phyloP scores from a whole-genome alignment of 2,113 vertebrate genomes.

The Alosa alosa region DNA sequence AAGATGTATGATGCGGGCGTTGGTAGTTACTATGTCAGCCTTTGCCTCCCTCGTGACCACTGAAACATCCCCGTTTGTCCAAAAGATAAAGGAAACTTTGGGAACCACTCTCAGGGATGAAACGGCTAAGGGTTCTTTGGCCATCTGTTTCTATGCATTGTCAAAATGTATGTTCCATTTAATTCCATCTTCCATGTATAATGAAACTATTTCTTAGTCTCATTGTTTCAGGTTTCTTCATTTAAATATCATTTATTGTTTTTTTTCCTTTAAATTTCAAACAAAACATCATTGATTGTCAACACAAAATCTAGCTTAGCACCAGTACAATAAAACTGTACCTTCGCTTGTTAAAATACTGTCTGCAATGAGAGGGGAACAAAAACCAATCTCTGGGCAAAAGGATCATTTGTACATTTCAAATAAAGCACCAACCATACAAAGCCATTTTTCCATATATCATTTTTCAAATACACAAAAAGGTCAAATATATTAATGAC shows the following conservation, averaged over 20 bases:
- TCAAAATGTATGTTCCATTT: not conserved
- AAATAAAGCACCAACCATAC: conserved; percentile 79
- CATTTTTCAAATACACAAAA: conserved; percentile 70
- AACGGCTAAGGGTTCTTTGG: not conserved
- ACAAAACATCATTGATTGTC: conserved; percentile 82
- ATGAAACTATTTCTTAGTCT: conserved; percentile 69
- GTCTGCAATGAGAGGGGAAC: conserved; percentile 65
- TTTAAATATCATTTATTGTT: conserved; percentile 79
- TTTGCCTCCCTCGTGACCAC: too few species aligned
- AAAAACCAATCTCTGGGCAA: conserved; percentile 62
- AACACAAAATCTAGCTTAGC: conserved; percentile 88
- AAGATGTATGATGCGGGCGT: too few species aligned
- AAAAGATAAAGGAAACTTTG: not conserved
- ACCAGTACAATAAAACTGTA: conserved; percentile 99
- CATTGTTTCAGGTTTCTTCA: conserved; percentile 68
- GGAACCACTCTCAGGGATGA: too few species aligned
- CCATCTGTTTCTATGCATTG: conserved; percentile 39
- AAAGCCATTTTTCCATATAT: conserved; percentile 69
- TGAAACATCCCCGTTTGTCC: too few species aligned
- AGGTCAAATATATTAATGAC: conserved; percentile 82
- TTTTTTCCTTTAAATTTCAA: conserved; percentile 68
- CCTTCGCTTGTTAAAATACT: conserved; percentile 80
- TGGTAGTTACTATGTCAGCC: too few species aligned
- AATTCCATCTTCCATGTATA: conserved; percentile 42
- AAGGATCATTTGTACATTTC: conserved; percentile 71